phyloP scores from a whole-genome alignment of 2,888 invertebrate species.

The Eudemis profundana region DNA sequence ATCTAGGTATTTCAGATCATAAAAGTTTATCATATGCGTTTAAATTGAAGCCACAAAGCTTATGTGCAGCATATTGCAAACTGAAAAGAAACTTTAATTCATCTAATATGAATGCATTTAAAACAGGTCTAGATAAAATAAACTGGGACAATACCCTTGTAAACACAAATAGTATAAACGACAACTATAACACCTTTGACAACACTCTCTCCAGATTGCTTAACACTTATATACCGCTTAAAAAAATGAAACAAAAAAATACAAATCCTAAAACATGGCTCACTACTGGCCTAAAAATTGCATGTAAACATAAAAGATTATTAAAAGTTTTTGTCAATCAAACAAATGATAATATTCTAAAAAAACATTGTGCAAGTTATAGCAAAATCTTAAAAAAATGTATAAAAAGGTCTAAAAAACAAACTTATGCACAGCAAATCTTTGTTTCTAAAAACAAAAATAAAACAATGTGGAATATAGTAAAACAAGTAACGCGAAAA shows the following conservation, averaged over 20 bases:
- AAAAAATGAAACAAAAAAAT: not conserved
- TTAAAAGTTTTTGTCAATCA: not conserved
- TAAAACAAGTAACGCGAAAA: not conserved
- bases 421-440: not conserved
- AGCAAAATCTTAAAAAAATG: slow-evolving; percentile 1
- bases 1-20: slow-evolving; percentile 4
- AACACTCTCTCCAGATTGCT: not conserved
- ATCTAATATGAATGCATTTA: not conserved
- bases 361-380: not conserved
- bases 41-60: not conserved
- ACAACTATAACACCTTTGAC: slow-evolving; percentile 2
- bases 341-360: not conserved
- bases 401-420: not conserved
- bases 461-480: slow-evolving; percentile 10
- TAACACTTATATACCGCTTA: not conserved
- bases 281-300: not conserved
- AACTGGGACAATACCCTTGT: not conserved
- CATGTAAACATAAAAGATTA: not conserved
- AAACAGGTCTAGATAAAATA: not conserved
- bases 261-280: not conserved
- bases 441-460: not conserved
- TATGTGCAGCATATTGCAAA: too few species aligned
- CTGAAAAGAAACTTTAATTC: not conserved
- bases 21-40: slow-evolving; percentile 4
- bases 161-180: not conserved